phyloP scores from a whole-genome alignment of 1,140 invertebrate genomes.

The Akabosia matsudoensis region DNA sequence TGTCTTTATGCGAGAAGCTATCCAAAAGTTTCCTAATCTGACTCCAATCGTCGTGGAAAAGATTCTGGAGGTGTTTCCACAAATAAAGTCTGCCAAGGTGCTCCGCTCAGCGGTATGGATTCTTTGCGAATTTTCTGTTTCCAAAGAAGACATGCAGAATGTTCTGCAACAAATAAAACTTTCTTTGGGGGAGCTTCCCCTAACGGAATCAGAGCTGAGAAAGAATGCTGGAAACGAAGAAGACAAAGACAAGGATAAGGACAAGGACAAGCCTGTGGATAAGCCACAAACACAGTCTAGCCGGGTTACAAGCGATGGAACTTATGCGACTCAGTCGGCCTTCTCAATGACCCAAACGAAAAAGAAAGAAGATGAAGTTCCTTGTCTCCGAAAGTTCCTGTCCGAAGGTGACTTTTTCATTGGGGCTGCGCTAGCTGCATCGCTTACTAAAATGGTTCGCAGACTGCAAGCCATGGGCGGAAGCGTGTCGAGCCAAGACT shows the following conservation, averaged over 20 bases:
- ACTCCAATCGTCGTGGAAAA: slow-evolving; percentile 67
- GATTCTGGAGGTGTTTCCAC: slow-evolving; percentile 74
- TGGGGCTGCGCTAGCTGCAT: slow-evolving; percentile 85
- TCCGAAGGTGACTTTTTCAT: slow-evolving; percentile 96
- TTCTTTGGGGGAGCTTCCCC: slow-evolving; percentile 78
- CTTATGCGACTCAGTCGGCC: slow-evolving; percentile 96
- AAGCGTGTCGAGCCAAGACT: slow-evolving; percentile 40
- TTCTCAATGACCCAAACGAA: slow-evolving; percentile 75
- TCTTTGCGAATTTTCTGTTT: slow-evolving; percentile 88
- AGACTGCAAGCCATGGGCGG: slow-evolving; percentile 50
- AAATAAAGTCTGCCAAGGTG: slow-evolving; percentile 80
- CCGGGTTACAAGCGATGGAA: slow-evolving; percentile 95
- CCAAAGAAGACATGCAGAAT: slow-evolving; percentile 70
- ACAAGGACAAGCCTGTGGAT: slow-evolving; percentile 28
- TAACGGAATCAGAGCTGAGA: slow-evolving; percentile 84
- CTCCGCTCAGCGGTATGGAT: slow-evolving; percentile 96
- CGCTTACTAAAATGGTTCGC: slow-evolving; percentile 83
- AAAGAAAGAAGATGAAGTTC: slow-evolving; percentile 50
- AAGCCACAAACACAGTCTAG: slow-evolving; percentile 3
- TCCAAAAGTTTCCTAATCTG: slow-evolving; percentile 79
- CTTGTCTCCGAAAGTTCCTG: slow-evolving; percentile 79
- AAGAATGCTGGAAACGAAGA: slow-evolving; percentile 65
- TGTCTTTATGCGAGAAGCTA: slow-evolving; percentile 89
- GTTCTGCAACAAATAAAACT: slow-evolving; percentile 73
- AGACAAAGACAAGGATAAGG: slow-evolving; percentile 56